A percentile compares a stretch with the other conserved stretches of the same genome.
phyloP scores from a whole-genome alignment of 2,113 vertebrate genomes.

The Anguilla rostrata region DNA sequence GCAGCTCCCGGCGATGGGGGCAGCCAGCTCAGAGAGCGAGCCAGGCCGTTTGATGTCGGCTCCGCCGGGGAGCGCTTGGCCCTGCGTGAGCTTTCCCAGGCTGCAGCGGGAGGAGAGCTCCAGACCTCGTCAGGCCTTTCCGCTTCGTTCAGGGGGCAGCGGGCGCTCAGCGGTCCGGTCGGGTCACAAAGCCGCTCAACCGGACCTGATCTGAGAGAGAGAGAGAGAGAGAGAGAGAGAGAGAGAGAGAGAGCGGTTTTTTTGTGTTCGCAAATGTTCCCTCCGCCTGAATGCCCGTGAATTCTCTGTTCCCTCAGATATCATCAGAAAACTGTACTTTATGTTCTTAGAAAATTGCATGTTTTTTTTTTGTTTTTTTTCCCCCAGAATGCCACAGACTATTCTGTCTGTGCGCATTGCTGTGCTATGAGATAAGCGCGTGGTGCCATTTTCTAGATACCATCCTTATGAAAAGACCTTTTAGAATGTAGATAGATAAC shows the following conservation, averaged over 20 bases:
- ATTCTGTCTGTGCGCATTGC: conserved; percentile 24
- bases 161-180: background rate
- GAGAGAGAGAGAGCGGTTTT: no score
- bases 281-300: background rate
- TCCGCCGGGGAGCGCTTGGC: conserved; percentile 2
- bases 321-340: conserved; percentile 28
- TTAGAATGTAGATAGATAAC: background rate
- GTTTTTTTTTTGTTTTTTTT: background rate
- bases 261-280: conserved; percentile 11
- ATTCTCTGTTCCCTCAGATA: conserved; percentile 27
- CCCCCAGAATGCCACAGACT: background rate
- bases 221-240: no score
- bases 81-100: conserved; percentile 25
- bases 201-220: conserved; percentile 27
- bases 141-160: conserved; percentile 7
- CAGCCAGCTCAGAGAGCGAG: background rate
- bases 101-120: conserved; percentile 13
- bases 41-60: conserved; percentile 38
- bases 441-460: conserved; percentile 18
- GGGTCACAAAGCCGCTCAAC: conserved; percentile 8
- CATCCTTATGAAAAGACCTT: conserved; percentile 3
- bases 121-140: conserved; percentile 25
- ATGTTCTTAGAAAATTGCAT: background rate
- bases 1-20: background rate
- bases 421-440: background rate